These are phyloP conservation scores for Epistrophe grossulariae DNA, from an alignment of 2,888 invertebrate genomes.

Conservation along the genomic window DNA sequence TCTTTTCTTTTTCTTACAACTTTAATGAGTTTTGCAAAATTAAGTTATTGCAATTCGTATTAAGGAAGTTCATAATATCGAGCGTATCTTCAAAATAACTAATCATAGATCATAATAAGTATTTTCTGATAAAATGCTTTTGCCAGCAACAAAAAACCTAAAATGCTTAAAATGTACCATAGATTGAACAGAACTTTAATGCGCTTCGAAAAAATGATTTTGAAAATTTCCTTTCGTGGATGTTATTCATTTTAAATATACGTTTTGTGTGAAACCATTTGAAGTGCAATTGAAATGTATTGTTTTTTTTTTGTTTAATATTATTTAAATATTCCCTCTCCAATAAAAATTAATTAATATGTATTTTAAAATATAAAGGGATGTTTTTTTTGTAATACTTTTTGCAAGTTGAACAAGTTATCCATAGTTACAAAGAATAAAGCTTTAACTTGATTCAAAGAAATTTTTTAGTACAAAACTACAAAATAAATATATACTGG, in stretches of 20 bases:
- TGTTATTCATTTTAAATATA: conserved; percentile 14
- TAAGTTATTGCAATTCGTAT: conserved; percentile 38
- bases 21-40: conserved; percentile 38
- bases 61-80: conserved; percentile 30
- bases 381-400: not conserved
- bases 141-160: conserved; percentile 1
- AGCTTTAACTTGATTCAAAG: no score
- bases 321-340: conserved; percentile 44
- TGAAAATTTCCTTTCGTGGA: not conserved
- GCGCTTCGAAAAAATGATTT: conserved; percentile 32
- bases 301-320: conserved; percentile 37
- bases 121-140: conserved; percentile 36
- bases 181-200: conserved; percentile 7
- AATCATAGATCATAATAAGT: conserved; percentile 30
- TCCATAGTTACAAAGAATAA: no score
- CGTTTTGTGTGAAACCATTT: conserved; percentile 38
- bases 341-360: conserved; percentile 38
- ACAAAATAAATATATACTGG: no score
- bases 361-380: conserved; percentile 38
- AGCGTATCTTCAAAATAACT: conserved; percentile 7
- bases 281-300: conserved; percentile 37
- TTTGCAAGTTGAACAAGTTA: not conserved
- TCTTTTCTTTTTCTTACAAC: not conserved
- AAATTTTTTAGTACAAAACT: no score
- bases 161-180: conserved; percentile 35